phyloP scores from a whole-genome alignment of 1,140 invertebrate species.

The Aphidius ervi region DNA sequence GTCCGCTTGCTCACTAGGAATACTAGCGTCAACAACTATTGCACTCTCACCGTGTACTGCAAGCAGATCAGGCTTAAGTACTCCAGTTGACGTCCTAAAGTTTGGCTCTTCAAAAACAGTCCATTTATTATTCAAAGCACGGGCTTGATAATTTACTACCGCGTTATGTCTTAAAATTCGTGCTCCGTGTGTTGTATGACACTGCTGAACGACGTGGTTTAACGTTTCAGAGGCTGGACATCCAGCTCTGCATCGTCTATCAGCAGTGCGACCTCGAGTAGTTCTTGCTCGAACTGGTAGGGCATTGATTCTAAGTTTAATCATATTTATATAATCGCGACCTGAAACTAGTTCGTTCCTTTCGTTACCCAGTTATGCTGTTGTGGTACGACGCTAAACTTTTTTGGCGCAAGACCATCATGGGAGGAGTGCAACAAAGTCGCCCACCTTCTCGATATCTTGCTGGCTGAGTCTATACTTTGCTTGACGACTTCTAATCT shows the following conservation, averaged over 20 bases:
- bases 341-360: conserved; percentile 23
- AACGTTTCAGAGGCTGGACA: conserved; percentile 15
- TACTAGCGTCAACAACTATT: conserved; percentile 21
- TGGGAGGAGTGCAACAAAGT: conserved; percentile 4
- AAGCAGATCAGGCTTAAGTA: conserved; percentile 20
- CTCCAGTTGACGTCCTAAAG: conserved; percentile 12
- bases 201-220: conserved; percentile 15
- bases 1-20: conserved; percentile 2
- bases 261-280: conserved; percentile 11
- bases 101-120: conserved; percentile 8
- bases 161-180: conserved; percentile 16
- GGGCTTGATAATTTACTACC: not conserved
- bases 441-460: no score
- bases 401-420: conserved; percentile 21
- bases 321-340: conserved; percentile 23
- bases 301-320: conserved; percentile 26
- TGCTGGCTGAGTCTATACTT: no score
- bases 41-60: not conserved
- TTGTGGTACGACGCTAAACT: conserved; percentile 13
- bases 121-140: not conserved
- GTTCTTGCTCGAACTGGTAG: conserved; percentile 25
- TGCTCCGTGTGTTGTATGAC: conserved; percentile 15
- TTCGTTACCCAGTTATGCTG: conserved; percentile 27
- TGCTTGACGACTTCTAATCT: no score
- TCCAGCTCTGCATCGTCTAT: conserved; percentile 26